These are phyloP conservation scores for Megaleporinus macrocephalus DNA, from an alignment of 2,113 vertebrate species.

Conservation along the genomic window DNA sequence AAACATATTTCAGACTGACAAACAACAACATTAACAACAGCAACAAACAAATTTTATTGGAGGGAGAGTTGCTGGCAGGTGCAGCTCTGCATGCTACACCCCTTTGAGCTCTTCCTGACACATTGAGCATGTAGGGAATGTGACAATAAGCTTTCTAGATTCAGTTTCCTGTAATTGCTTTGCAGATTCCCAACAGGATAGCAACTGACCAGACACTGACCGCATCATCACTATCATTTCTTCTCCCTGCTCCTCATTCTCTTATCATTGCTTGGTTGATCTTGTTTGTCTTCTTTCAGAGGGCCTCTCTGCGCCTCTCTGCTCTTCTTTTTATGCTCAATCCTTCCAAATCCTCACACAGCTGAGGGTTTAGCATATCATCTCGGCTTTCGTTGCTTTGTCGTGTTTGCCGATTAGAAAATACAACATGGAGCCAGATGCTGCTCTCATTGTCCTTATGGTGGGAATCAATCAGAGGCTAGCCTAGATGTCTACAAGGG, in stretches of 20 bases:
- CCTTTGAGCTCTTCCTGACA: no score
- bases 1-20: no score
- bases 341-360: slow-evolving; percentile 54
- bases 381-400: slow-evolving; percentile 60
- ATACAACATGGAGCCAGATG: slow-evolving; percentile 3
- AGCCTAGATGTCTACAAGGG: slow-evolving; percentile 24
- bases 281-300: slow-evolving; percentile 21
- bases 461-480: slow-evolving; percentile 44
- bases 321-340: slow-evolving; percentile 48
- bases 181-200: not conserved
- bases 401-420: slow-evolving; percentile 35
- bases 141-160: not conserved
- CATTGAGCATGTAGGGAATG: no score
- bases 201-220: not conserved
- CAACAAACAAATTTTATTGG: no score
- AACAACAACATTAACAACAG: no score
- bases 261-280: not conserved
- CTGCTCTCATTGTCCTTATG: slow-evolving; percentile 37
- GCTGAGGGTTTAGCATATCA: slow-evolving; percentile 61
- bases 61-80: no score
- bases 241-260: not conserved
- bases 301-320: slow-evolving; percentile 34
- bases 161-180: not conserved
- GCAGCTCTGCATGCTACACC: no score
- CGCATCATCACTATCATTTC: not conserved